These are phyloP conservation scores for Oncopodura yosiiana DNA, from an alignment of 1,140 invertebrate genomes.

Conservation along the genomic window DNA sequence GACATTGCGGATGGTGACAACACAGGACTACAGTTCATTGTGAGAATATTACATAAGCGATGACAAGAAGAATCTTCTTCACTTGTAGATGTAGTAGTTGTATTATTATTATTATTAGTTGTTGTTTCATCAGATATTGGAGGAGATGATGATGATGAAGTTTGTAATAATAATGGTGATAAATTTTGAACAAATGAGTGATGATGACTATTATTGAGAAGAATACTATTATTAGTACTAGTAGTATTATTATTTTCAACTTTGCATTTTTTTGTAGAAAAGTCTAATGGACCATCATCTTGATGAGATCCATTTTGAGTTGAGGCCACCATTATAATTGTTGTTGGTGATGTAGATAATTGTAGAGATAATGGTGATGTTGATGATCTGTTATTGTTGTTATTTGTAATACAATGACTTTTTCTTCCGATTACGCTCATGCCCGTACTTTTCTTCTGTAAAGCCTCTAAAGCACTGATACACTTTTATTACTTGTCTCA, in stretches of 20 bases:
- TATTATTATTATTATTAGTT: too few relatives aligned
- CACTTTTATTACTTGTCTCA: too few relatives aligned
- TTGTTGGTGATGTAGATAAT: background rate
- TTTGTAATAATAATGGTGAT: too few relatives aligned
- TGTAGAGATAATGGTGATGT: background rate
- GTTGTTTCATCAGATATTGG: too few relatives aligned
- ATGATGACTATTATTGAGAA: too few relatives aligned
- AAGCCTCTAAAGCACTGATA: too few relatives aligned
- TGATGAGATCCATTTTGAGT: background rate
- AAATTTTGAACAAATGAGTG: too few relatives aligned
- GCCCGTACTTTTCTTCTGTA: too few relatives aligned
- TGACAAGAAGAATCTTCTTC: conserved; percentile 29
- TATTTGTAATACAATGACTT: background rate
- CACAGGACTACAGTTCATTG: conserved; percentile 19
- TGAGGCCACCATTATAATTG: background rate
- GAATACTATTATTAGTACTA: background rate
- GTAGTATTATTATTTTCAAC: background rate
- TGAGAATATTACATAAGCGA: conserved; percentile 29
- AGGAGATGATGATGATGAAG: too few relatives aligned
- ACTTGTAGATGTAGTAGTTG: background rate
- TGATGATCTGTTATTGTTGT: background rate
- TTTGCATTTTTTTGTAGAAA: conserved; percentile 36
- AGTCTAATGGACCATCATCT: conserved; percentile 37
- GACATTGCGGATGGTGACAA: background rate
- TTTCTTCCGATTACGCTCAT: too few relatives aligned